These are phyloP conservation scores for Apus apus DNA, from an alignment of 2,113 vertebrate genomes.

Conservation along the genomic window DNA sequence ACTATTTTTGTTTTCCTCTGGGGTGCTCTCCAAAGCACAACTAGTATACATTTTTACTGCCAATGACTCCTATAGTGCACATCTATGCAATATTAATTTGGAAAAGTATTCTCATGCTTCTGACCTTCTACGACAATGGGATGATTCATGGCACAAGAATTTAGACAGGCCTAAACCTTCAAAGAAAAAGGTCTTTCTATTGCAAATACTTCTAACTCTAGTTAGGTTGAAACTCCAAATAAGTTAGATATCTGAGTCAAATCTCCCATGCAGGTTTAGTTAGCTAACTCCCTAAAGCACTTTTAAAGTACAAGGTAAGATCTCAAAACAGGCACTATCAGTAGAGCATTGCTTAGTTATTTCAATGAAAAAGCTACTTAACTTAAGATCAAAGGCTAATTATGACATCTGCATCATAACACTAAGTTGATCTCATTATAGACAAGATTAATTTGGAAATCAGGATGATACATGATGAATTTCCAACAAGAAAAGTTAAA, in stretches of 20 bases:
- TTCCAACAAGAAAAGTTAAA: background rate
- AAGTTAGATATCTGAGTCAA: background rate
- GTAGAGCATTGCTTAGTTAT: background rate
- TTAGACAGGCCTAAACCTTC: background rate
- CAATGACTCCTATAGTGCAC: background rate
- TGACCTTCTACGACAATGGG: background rate
- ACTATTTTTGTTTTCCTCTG: background rate
- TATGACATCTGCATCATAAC: background rate
- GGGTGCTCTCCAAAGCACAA: background rate
- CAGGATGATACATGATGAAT: too few species aligned
- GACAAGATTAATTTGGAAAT: background rate
- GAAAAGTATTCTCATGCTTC: background rate
- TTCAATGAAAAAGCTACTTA: background rate
- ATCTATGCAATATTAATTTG: background rate
- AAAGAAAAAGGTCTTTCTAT: background rate
- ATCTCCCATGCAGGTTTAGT: background rate
- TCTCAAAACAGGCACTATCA: background rate
- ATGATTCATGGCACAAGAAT: background rate
- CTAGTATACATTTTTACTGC: background rate
- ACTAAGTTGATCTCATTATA: background rate
- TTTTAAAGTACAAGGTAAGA: background rate
- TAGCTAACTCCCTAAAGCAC: background rate
- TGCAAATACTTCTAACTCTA: background rate
- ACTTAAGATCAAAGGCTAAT: background rate
- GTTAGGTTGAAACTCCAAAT: background rate